Conservation (phyloP, 2,113 vertebrate genomes). For the Pedionomus torquatus region DNA sequence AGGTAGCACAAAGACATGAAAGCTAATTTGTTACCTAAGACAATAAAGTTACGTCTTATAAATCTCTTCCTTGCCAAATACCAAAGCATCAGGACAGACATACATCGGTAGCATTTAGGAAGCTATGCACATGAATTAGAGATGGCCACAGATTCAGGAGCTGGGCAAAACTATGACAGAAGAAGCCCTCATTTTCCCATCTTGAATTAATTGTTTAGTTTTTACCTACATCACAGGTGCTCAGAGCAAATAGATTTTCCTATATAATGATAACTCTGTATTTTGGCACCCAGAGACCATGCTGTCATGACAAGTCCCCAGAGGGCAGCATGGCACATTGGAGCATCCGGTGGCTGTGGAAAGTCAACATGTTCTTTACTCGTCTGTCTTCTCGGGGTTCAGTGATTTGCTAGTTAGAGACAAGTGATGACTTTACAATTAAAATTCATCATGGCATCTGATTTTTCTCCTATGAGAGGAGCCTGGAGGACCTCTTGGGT, state of each 20-base stretch:
- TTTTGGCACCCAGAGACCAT: not conserved
- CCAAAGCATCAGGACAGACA: not conserved
- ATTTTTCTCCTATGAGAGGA: not conserved
- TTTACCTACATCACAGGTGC: not conserved
- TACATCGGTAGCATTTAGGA: not conserved
- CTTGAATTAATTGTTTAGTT: not conserved
- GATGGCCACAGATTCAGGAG: not conserved
- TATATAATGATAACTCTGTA: not conserved
- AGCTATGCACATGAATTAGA: not conserved
- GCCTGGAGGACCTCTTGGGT: not conserved
- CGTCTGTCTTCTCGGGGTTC: not conserved
- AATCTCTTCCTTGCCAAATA: not conserved
- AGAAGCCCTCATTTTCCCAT: not conserved
- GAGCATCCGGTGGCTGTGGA: not conserved
- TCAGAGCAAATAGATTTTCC: not conserved
- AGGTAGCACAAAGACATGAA: not conserved
- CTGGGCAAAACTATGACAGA: not conserved
- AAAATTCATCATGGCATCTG: not conserved
- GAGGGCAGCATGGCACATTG: not conserved
- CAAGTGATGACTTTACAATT: not conserved
- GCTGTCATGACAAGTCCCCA: not conserved
- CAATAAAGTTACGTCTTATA: not conserved
- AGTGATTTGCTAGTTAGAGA: not conserved
- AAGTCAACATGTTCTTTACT: not conserved
- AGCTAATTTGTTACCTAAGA: not conserved